phyloP scores from a whole-genome alignment of 2,888 invertebrate species.

The Pantelozetes paolii region DNA sequence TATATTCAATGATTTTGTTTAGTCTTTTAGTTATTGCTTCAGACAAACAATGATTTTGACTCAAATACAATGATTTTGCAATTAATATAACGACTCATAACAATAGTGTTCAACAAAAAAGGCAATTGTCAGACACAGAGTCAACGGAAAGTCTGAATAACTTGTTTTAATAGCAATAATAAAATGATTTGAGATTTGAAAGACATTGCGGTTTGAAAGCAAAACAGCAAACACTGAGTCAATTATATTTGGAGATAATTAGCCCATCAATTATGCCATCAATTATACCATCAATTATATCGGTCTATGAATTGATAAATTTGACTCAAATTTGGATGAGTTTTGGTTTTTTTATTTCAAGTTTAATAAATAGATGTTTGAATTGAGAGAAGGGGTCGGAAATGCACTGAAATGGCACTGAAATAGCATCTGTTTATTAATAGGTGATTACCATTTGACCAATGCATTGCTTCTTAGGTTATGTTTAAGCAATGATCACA shows the following conservation, averaged over 20 bases:
- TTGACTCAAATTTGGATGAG: not conserved
- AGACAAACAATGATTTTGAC: not conserved
- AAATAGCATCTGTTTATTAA: slow-evolving; percentile 25
- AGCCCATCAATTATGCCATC: slow-evolving; percentile 23
- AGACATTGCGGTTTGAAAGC: not conserved
- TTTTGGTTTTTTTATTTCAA: not conserved
- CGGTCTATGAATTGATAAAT: too few species aligned
- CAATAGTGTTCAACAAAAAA: slow-evolving; percentile 13
- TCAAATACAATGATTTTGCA: not conserved
- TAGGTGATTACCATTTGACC: slow-evolving; percentile 13
- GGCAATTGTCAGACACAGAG: not conserved
- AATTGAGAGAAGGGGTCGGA: not conserved
- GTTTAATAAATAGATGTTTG: slow-evolving; percentile 14
- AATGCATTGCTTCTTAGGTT: not conserved
- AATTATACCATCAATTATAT: not conserved
- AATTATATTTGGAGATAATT: slow-evolving; percentile 30
- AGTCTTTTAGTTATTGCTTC: not conserved
- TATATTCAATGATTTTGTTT: not conserved
- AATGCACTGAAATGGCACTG: not conserved
- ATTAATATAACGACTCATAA: slow-evolving; percentile 6
- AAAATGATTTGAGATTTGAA: slow-evolving; percentile 1
- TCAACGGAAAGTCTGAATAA: not conserved
- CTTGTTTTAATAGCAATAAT: slow-evolving; percentile 17
- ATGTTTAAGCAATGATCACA: slow-evolving; percentile 31
- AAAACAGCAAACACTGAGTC: not conserved